Evolutionary conservation across 2,113 vertebrate species (phyloP), one percentile per base, ranked within the genome.

Genomic region (Smithornis capensis): DNA sequence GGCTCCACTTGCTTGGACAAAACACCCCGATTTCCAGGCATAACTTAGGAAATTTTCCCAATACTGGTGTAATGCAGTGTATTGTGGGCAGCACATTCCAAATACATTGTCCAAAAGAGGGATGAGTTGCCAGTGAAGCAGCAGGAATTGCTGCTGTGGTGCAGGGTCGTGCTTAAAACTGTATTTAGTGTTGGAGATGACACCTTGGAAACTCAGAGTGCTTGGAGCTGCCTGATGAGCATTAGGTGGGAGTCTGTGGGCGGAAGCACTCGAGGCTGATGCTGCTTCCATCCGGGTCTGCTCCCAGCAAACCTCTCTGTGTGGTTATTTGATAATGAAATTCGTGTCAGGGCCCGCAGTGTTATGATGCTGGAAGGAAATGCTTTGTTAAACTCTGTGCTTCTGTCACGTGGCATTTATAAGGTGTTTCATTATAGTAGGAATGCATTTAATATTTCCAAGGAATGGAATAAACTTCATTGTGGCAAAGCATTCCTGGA

Each of bases 371-470:
- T 87, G 65, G 56, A 52, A 95, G 92, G 94, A 94, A 96, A 83
- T 81, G 53, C 80, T 94, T 81, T 92, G 83, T 60, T 63, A 70
- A 80, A 88, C 18, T 17, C 28, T 1, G 0, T 16, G 42, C 53
- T 87, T 91, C 71, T 90, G 88, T 94, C 88, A 68, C 0, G 8
- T 3, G 63, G 40, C 1, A 0, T 94, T 96, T 96, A 90, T 90
- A 96, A 95, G 95, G 92, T 97, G 96, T 97, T 97, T 96, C 95
- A 96, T 97, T 96, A 95, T 53, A 17, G 49, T 7, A 96, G 90
- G 95, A 96, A 96, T 95, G 94, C 68, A 52, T 81, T 83, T 89
- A 87, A 78, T 90, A 79, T 86, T 93, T 92, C 63, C 40, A 44
- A 57, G 83, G 92, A 86, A 63, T 1, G 10, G 59, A 49, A 60